Base-by-base conservation (phyloP, 2,888 invertebrate species). In the Malthinus seriepunctatus region DNA sequence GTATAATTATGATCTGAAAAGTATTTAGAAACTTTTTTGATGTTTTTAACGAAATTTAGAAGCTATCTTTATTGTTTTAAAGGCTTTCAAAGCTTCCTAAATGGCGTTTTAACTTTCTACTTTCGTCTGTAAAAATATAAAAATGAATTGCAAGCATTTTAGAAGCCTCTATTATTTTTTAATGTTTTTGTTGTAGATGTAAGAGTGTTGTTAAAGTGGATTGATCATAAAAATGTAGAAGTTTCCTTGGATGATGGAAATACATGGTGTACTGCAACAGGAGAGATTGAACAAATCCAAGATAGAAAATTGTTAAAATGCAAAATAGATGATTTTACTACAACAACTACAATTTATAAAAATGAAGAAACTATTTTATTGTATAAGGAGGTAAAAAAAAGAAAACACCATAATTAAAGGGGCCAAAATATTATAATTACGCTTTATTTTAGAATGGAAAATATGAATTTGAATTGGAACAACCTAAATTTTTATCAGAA, bases 401-500 rank as follows among this genome's bases (percentile, higher is more conserved):
- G 10, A n/a, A n/a, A n/a, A n/a, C n/a, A n/a, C n/a, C n/a, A n/a
- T 9, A 37, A 23, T 32, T 11, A 8, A 32, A 23, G 5, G n/a
- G 5, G 5, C 23, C 23, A 23, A 23, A 23, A 23, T 3, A 23
- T 23, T 23, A 23, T n/a, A n/a, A n/a, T 50, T 45, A 35, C 11
- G 47, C 2, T 23, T 53, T 59, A 47, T 76, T 77, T 33, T 71
- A 91, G 90, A 80, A 83, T 65, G 88, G 89, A 8, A 89, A 89
- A 78, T 83, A 85, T 65, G 80, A 86, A 64, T 83, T 91, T 58
- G 77, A 81, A 50, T 70, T 88, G 32, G 86, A 88, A 1, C 79
- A 80, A 50, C 84, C 88, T 0, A 86, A 85, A 70, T 88, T 86
- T 69, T 69, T 84, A 2, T 77, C 76, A 9, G 78, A 75, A 3